Conservation (phyloP, 2,888 invertebrate species). For the Acholoe squamosa region DNA sequence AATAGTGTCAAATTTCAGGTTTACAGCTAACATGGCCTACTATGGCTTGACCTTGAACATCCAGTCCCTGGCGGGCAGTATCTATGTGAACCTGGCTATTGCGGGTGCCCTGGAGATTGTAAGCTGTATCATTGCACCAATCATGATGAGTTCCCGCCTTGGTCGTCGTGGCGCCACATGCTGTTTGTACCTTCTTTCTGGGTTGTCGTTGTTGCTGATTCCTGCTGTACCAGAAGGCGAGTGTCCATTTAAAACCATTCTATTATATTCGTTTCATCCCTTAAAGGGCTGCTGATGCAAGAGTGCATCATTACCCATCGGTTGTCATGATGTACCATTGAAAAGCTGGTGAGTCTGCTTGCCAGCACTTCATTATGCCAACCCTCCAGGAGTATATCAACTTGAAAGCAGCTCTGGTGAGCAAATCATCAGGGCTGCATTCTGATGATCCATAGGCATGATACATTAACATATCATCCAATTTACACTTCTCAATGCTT, state of each 20-base stretch:
- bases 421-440: too few species aligned
- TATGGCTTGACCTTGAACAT: neutral
- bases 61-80: neutral
- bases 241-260: neutral
- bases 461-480: too few species aligned
- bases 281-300: too few species aligned
- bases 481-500: too few species aligned
- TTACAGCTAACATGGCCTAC: slow-evolving; percentile 7
- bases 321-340: too few species aligned
- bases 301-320: too few species aligned
- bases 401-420: too few species aligned
- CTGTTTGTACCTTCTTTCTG: neutral
- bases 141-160: neutral
- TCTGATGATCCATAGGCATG: too few species aligned
- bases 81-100: slow-evolving; percentile 7
- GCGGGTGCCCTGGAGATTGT: neutral
- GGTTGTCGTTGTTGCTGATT: neutral
- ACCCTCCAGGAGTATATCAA: too few species aligned
- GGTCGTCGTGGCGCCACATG: neutral
- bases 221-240: neutral
- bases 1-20: neutral
- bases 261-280: too few species aligned
- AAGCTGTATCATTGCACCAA: neutral
- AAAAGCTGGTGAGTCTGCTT: too few species aligned
- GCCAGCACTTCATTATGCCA: too few species aligned